A percentile compares a stretch with the other conserved stretches of the same genome.
phyloP scores from a whole-genome alignment of 2,113 vertebrate species.

The Zootoca vivipara region DNA sequence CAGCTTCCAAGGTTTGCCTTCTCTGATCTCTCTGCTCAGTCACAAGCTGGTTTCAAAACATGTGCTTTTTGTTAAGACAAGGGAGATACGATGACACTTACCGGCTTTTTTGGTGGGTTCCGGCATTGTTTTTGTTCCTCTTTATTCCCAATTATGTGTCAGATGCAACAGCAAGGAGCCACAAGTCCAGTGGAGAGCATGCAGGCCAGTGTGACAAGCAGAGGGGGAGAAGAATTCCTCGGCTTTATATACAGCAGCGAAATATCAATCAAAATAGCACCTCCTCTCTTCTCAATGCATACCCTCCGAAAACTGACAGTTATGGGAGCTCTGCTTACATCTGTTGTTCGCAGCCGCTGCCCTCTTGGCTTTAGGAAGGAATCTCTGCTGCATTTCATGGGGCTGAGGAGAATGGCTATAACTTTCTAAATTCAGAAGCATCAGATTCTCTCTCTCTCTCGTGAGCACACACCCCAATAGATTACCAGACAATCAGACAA shows the following conservation, averaged over 20 bases:
- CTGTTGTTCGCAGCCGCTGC: slow-evolving; percentile 79
- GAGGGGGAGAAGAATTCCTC: slow-evolving; percentile 66
- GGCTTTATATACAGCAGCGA: slow-evolving; percentile 76
- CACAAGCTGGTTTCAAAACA: slow-evolving; percentile 10
- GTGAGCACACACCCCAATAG: slow-evolving; percentile 8
- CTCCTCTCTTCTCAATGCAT: slow-evolving; percentile 75
- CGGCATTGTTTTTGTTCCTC: slow-evolving; percentile 75
- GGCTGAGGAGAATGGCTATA: slow-evolving; percentile 79
- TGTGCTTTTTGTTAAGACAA: neutral
- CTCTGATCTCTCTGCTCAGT: neutral
- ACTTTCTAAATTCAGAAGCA: slow-evolving; percentile 79
- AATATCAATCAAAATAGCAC: slow-evolving; percentile 76
- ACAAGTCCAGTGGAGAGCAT: slow-evolving; percentile 66
- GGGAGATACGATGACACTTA: slow-evolving; percentile 60
- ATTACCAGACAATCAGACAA: neutral
- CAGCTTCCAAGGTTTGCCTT: accelerated
- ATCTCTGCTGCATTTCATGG: slow-evolving; percentile 79
- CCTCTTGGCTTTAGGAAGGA: slow-evolving; percentile 81
- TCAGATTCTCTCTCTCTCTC: slow-evolving; percentile 3
- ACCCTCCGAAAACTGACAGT: slow-evolving; percentile 78
- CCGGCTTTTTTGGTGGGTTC: slow-evolving; percentile 83
- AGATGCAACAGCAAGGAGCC: slow-evolving; percentile 64
- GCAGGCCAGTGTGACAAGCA: slow-evolving; percentile 75
- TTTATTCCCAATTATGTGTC: slow-evolving; percentile 70
- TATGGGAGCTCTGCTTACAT: slow-evolving; percentile 78